phyloP scores from a whole-genome alignment of 1,140 invertebrate genomes.

The Trachelipus rathkii region DNA sequence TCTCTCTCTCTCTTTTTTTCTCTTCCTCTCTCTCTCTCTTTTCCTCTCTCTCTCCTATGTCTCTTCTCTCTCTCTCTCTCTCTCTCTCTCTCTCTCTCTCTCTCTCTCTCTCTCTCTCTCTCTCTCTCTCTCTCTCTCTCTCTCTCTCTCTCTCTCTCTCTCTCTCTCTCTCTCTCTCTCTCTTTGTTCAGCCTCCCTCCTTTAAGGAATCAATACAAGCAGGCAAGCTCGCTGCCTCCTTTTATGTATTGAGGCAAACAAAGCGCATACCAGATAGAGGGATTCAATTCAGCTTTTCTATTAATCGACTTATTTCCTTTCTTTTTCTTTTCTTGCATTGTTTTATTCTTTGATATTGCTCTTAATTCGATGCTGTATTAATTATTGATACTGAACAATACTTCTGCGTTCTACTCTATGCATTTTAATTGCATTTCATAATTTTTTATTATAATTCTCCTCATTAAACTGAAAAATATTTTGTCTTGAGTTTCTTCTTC shows the following conservation, averaged over 20 bases:
- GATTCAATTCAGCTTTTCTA: not conserved
- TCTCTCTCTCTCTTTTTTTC: not conserved
- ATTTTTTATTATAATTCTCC: not conserved
- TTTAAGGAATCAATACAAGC: not conserved
- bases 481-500: not conserved
- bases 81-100: conserved; percentile 18
- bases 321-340: too few relatives aligned
- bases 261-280: not conserved
- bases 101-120: conserved; percentile 18
- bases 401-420: not conserved
- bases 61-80: conserved; percentile 16
- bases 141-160: conserved; percentile 18
- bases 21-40: conserved; percentile 11
- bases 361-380: too few relatives aligned
- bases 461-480: not conserved
- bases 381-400: too few relatives aligned
- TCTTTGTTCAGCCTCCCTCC: not conserved
- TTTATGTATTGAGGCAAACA: too few relatives aligned
- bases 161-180: not conserved
- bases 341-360: too few relatives aligned
- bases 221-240: not conserved
- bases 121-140: conserved; percentile 18
- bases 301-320: not conserved
- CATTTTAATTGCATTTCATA: not conserved
- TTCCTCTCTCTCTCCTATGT: conserved; percentile 6